Conservation (phyloP, 2,888 invertebrate species). For the Drosophila siamana region DNA sequence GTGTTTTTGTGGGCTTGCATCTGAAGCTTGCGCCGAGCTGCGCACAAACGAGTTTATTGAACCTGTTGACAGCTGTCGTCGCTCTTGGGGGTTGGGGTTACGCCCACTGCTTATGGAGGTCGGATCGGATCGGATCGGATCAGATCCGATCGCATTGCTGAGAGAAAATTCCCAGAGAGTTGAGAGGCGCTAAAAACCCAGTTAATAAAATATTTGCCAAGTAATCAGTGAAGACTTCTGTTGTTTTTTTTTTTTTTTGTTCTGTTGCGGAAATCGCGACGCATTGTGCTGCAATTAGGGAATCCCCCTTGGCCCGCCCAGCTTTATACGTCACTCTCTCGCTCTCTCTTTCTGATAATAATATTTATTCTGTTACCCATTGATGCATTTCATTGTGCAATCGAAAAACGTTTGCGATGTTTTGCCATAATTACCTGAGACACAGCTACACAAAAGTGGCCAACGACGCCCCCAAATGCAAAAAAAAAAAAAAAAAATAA, state of each 20-base stretch:
- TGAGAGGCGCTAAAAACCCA: conserved; percentile 10
- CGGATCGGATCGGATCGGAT: conserved; percentile 9
- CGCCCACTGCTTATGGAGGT: conserved; percentile 41
- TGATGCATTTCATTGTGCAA: conserved; percentile 42
- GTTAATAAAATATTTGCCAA: background rate
- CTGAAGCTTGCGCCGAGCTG: conserved; percentile 30
- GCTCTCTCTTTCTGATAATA: too few species aligned
- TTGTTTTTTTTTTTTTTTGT: too few species aligned
- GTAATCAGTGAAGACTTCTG: too few species aligned
- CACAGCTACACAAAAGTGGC: background rate
- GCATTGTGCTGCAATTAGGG: conserved; percentile 19
- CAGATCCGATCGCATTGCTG: conserved; percentile 4
- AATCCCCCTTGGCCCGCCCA: conserved; percentile 5
- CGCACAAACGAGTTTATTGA: conserved; percentile 73
- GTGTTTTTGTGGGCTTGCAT: conserved; percentile 21
- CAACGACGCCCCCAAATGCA: conserved; percentile 13
- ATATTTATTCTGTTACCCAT: conserved; percentile 10
- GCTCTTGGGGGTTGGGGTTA: conserved; percentile 27
- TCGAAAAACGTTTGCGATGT: conserved; percentile 35
- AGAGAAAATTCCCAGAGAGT: conserved; percentile 39
- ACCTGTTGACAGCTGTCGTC: conserved; percentile 63
- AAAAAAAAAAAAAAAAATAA: background rate
- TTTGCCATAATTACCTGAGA: conserved; percentile 48
- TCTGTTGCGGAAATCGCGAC: conserved; percentile 25
- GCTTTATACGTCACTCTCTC: background rate